These are phyloP conservation scores for Octopus sinensis DNA, from an alignment of 1,140 invertebrate species.

Conservation along the genomic window DNA sequence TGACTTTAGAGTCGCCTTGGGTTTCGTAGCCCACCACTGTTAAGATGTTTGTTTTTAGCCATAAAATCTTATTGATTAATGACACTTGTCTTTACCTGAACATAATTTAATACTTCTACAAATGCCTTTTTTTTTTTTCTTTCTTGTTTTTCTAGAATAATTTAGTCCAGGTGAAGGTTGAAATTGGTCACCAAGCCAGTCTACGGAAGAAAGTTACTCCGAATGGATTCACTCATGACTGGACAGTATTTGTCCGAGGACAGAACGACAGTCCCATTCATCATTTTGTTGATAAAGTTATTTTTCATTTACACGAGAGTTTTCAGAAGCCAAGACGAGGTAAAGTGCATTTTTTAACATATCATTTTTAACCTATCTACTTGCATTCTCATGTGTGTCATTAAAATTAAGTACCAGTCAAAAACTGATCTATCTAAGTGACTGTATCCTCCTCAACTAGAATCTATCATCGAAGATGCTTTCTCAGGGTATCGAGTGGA, in stretches of 20 bases:
- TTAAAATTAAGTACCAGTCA: not conserved
- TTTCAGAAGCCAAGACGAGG: constrained; percentile 83
- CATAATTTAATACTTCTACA: too few relatives aligned
- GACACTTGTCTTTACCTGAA: too few relatives aligned
- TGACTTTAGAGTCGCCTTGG: too few relatives aligned
- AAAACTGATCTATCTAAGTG: not conserved
- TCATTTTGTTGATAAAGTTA: constrained; percentile 90
- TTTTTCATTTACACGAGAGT: constrained; percentile 86
- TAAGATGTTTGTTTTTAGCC: too few relatives aligned
- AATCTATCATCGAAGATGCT: too few relatives aligned
- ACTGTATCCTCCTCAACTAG: not conserved
- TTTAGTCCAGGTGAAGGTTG: constrained; percentile 75
- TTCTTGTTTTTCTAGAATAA: not conserved
- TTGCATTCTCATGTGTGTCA: not conserved
- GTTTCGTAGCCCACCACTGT: too few relatives aligned
- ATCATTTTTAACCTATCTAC: not conserved
- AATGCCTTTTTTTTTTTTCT: not conserved
- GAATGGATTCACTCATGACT: constrained; percentile 93
- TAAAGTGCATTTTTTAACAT: constrained; percentile 27
- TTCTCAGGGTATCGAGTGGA: too few relatives aligned
- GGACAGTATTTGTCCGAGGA: constrained; percentile 92
- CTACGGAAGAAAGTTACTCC: constrained; percentile 74
- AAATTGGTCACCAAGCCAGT: constrained; percentile 85
- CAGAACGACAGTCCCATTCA: constrained; percentile 76
- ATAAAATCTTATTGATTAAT: too few relatives aligned